A percentile compares a stretch with the other conserved stretches of the same genome.
Evolutionary conservation across 1,140 invertebrate species (phyloP).

Genomic region (Drosophila bocqueti): DNA sequence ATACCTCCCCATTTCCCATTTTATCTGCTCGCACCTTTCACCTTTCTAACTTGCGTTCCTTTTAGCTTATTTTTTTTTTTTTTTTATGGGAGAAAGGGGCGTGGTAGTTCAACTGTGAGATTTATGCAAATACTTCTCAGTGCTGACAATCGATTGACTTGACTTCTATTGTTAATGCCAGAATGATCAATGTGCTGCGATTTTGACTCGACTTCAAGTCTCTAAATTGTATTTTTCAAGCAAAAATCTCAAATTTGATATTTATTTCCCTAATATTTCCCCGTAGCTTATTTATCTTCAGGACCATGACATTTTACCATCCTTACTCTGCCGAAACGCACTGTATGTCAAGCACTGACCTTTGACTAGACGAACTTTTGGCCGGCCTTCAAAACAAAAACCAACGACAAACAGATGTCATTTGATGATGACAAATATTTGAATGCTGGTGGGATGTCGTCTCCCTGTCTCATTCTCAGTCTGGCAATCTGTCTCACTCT

Average conservation of each 20-base stretch:
- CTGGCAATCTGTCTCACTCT: constrained; percentile 45
- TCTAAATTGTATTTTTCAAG: neutral
- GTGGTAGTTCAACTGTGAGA: constrained; percentile 29
- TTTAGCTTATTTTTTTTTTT: neutral
- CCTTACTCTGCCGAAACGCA: constrained; percentile 7
- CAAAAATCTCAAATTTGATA: neutral
- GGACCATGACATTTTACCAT: neutral
- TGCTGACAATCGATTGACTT: constrained; percentile 37
- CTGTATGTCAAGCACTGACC: constrained; percentile 40
- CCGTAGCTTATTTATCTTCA: neutral
- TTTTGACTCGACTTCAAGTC: constrained; percentile 3
- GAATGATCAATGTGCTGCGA: constrained; percentile 8
- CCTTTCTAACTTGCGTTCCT: constrained; percentile 33
- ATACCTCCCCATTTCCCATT: constrained; percentile 22
- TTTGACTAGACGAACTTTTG: constrained; percentile 51
- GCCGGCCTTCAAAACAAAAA: constrained; percentile 53
- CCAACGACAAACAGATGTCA: constrained; percentile 60
- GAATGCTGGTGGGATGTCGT: constrained; percentile 42
- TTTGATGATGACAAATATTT: constrained; percentile 72
- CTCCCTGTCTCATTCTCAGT: constrained; percentile 1
- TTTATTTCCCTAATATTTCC: neutral
- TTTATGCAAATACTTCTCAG: constrained; percentile 46
- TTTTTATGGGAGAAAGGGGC: neutral
- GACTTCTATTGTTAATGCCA: constrained; percentile 21
- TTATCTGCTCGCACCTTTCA: constrained; percentile 45